Percentiles rank a stretch among this genome's conserved stretches.
These are phyloP conservation scores for Aythya baeri DNA, from an alignment of 2,113 vertebrate genomes.

Conservation along the genomic window DNA sequence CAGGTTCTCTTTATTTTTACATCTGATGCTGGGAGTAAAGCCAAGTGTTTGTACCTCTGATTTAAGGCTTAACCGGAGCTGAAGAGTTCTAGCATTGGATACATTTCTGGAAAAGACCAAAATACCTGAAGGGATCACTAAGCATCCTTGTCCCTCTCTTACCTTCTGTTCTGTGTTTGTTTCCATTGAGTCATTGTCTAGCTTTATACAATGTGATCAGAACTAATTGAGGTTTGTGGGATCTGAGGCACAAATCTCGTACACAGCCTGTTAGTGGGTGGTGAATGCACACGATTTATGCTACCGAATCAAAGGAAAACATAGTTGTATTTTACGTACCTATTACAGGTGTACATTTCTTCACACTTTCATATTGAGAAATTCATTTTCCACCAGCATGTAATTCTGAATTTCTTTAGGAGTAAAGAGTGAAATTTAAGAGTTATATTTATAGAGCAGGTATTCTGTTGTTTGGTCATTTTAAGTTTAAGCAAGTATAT, in stretches of 20 bases:
- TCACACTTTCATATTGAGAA: not conserved
- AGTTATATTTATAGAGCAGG: not conserved
- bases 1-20: not conserved
- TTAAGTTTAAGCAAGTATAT: not conserved
- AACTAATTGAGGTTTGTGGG: not conserved
- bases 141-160: not conserved
- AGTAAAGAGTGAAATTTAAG: not conserved
- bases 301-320: not conserved
- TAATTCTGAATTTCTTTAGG: not conserved
- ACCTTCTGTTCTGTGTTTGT: not conserved
- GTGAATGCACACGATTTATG: rapidly evolving
- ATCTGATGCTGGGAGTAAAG: not conserved
- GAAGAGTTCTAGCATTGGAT: not conserved
- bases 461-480: not conserved
- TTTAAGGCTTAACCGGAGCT: not conserved
- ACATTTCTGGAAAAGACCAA: not conserved
- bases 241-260: not conserved
- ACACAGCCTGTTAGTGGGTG: not conserved
- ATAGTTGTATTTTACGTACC: not conserved
- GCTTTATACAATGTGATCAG: not conserved
- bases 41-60: not conserved
- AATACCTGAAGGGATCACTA: not conserved
- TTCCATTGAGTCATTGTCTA: not conserved
- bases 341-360: not conserved
- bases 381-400: not conserved